Percentiles rank a stretch among this genome's conserved stretches.
Conservation (phyloP, 2,113 vertebrate species). For the Thunnus maccoyii region DNA sequence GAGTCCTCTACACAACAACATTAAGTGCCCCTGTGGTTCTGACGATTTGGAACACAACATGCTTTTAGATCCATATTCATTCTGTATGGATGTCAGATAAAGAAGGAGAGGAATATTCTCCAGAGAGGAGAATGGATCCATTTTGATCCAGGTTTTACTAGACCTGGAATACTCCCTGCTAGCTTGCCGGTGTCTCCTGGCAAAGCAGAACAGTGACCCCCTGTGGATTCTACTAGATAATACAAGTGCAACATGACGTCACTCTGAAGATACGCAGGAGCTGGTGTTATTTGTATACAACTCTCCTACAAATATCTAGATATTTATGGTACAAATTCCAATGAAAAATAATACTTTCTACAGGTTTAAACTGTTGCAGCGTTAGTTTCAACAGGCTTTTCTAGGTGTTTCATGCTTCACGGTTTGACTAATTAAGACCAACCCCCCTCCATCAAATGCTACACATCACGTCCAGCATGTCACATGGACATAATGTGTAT, state of each 20-base stretch:
- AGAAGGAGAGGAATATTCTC: constrained; percentile 5
- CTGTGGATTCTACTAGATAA: constrained; percentile 63
- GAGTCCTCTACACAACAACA: constrained; percentile 21
- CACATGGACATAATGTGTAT: constrained; percentile 43
- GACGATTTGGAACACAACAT: constrained; percentile 12
- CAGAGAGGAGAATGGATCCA: constrained; percentile 18
- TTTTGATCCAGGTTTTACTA: constrained; percentile 27
- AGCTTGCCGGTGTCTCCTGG: neutral
- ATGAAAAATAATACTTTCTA: too few species aligned
- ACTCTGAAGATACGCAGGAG: constrained; percentile 24
- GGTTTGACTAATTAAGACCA: constrained; percentile 38
- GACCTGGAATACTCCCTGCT: constrained; percentile 53
- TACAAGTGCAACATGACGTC: constrained; percentile 68
- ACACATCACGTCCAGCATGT: constrained; percentile 12
- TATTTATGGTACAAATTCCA: neutral
- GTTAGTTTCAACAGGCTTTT: neutral
- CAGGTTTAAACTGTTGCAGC: neutral
- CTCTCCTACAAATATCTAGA: neutral
- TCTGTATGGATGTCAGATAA: constrained; percentile 8
- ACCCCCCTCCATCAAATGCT: neutral
- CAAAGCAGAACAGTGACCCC: constrained; percentile 81
- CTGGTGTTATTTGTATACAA: constrained; percentile 16
- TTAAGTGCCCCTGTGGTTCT: neutral
- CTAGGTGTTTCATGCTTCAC: neutral
- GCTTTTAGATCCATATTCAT: constrained; percentile 19